These are phyloP conservation scores for Oeneis ivallda DNA, from an alignment of 2,888 invertebrate genomes.

Conservation along the genomic window DNA sequence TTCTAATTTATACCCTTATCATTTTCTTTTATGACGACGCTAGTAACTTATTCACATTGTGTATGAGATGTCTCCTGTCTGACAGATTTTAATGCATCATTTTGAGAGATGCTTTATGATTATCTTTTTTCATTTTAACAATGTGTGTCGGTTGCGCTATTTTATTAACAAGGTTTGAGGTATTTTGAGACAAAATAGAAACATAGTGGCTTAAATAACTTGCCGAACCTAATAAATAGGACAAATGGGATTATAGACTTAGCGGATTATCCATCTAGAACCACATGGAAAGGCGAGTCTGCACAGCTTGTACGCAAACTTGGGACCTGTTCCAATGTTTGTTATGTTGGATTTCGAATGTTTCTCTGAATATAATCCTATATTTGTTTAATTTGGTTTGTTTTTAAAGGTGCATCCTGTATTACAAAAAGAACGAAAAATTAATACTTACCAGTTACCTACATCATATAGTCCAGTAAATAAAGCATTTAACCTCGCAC, in stretches of 20 bases:
- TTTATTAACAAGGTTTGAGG: conserved; percentile 74
- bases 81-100: conserved; percentile 20
- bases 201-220: conserved; percentile 68
- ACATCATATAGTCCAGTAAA: too few species aligned
- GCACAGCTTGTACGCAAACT: conserved; percentile 62
- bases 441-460: too few species aligned
- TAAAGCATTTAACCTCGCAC: too few species aligned
- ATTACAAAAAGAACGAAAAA: background rate
- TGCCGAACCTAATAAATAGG: conserved; percentile 61
- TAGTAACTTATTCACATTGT: conserved; percentile 35
- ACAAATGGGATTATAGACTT: conserved; percentile 75
- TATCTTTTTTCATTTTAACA: conserved; percentile 55
- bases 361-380: conserved; percentile 81
- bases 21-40: conserved; percentile 42
- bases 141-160: conserved; percentile 70
- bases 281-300: conserved; percentile 50
- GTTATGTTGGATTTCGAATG: conserved; percentile 74
- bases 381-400: conserved; percentile 79
- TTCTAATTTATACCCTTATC: conserved; percentile 58
- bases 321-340: conserved; percentile 63
- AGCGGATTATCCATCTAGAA: conserved; percentile 55
- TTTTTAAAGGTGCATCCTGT: conserved; percentile 51
- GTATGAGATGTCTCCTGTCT: conserved; percentile 28
- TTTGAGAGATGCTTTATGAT: conserved; percentile 31
- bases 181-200: conserved; percentile 63